Percentiles rank a stretch among this genome's conserved stretches.
Evolutionary conservation across 2,888 invertebrate species (phyloP).

Genomic region (Micropterix aruncella): DNA sequence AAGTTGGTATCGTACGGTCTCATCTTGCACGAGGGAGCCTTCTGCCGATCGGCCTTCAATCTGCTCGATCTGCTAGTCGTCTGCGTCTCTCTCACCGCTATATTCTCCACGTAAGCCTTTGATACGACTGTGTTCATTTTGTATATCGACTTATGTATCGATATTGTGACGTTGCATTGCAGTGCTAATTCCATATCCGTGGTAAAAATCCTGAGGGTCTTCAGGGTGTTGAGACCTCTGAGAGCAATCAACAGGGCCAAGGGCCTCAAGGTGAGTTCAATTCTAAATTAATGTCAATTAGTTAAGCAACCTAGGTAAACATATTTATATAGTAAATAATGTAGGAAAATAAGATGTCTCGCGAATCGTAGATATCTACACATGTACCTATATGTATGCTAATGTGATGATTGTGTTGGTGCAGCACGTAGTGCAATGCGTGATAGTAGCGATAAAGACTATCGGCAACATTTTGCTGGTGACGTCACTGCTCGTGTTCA

Average conservation of each 20-base stretch:
- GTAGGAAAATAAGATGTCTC: not conserved
- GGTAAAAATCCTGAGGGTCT: conserved; percentile 96
- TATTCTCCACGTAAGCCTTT: conserved; percentile 68
- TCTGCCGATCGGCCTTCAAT: conserved; percentile 97
- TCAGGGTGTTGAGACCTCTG: conserved; percentile 89
- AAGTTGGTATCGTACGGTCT: conserved; percentile 95
- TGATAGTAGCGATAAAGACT: conserved; percentile 97
- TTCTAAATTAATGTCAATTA: conserved; percentile 7
- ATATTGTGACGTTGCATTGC: no score
- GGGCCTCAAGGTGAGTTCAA: conserved; percentile 82
- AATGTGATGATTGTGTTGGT: conserved; percentile 15
- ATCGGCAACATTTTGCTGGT: conserved; percentile 99
- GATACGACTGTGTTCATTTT: conserved; percentile 26
- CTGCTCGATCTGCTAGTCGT: conserved; percentile 95
- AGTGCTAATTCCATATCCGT: conserved; percentile 76
- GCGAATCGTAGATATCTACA: not conserved
- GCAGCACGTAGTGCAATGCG: conserved; percentile 99
- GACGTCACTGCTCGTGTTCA: conserved; percentile 99
- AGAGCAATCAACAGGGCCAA: conserved; percentile 99
- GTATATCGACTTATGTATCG: conserved; percentile 1
- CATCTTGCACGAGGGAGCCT: conserved; percentile 93
- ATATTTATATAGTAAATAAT: conserved; percentile 2
- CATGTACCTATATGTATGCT: no score
- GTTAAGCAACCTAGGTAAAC: no score
- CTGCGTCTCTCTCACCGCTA: conserved; percentile 88